A percentile compares a stretch with the other conserved stretches of the same genome.
phyloP scores from a whole-genome alignment of 2,113 vertebrate genomes.

The Carassius gibelio region DNA sequence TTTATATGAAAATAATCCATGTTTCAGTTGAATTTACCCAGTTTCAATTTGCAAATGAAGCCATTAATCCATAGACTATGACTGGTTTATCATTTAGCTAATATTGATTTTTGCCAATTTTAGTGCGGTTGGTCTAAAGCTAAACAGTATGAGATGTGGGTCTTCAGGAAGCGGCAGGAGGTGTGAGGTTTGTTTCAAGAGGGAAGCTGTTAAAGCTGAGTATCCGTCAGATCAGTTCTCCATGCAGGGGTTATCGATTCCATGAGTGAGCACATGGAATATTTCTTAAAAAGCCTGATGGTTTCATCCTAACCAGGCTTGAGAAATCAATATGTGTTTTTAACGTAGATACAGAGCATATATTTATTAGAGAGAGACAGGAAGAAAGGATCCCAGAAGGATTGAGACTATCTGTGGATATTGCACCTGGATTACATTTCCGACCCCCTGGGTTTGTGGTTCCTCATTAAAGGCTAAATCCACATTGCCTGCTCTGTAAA shows the following conservation, averaged over 20 bases:
- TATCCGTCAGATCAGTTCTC: neutral
- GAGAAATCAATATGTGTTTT: neutral
- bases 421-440: slow-evolving; percentile 27
- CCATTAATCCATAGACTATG: neutral
- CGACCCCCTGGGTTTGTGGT: slow-evolving; percentile 2
- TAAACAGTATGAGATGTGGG: neutral
- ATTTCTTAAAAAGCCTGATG: neutral
- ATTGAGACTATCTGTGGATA: neutral
- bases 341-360: neutral
- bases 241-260: neutral
- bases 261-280: neutral
- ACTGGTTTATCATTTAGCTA: neutral
- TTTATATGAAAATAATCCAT: too few relatives aligned
- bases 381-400: neutral
- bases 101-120: slow-evolving; percentile 4
- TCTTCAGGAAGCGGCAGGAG: neutral
- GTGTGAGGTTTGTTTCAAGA: neutral
- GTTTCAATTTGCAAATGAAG: neutral
- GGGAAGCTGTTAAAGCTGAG: neutral
- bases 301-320: neutral
- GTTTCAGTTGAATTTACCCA: neutral
- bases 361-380: neutral
- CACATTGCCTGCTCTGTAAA: neutral
- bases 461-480: neutral
- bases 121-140: neutral